Evolutionary conservation across 2,888 invertebrate species (phyloP), one percentile per base, ranked within the genome.

Genomic region (Tromatobia lineatoria): DNA sequence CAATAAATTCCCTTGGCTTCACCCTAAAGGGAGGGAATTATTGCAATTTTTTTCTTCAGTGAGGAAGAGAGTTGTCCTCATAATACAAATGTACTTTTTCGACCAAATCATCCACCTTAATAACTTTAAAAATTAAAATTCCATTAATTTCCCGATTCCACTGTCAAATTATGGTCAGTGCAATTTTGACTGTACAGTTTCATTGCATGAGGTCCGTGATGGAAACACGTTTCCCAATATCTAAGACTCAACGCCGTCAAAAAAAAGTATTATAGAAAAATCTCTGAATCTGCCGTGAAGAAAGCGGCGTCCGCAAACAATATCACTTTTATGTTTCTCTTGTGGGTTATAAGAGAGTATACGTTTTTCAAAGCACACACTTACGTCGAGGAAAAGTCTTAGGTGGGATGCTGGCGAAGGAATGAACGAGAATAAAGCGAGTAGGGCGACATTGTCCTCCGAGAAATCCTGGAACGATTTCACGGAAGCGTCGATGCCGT

Each of bases 391-490:
- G 73, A 71, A 71, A 42, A 73, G 71, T 76, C 42, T 20, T 50
- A 50, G 64, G 38, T 47, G 3, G 64, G 47, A 57, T 47, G 29
- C 29, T 50, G 25, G 57, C 18, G 15, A 64, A 45, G 67, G 57
- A 61, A 64, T 25, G 69, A 57, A 73, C 38, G 54, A 50, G 61
- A 74, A 84, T 80, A 80, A 74, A 80, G 64, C 70, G 74, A 38
- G 67, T 64, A 61, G 61, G 57, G 61, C 47, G 47, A 73, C 77
- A 80, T 74, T 84, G 80, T 84, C 73, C 77, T 57, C 73, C 47
- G 77, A 80, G 67, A 84, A 84, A 74, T 80, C 70, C 45, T 73
- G 77, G 74, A 80, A 84, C 73, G 77, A 84, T 84, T 84, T 80
- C 29, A 67, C 73, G 61, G 69, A 80, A 80, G 83, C 80, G 69